These are phyloP conservation scores for Cetonia aurata DNA, from an alignment of 2,888 invertebrate genomes.

Conservation along the genomic window DNA sequence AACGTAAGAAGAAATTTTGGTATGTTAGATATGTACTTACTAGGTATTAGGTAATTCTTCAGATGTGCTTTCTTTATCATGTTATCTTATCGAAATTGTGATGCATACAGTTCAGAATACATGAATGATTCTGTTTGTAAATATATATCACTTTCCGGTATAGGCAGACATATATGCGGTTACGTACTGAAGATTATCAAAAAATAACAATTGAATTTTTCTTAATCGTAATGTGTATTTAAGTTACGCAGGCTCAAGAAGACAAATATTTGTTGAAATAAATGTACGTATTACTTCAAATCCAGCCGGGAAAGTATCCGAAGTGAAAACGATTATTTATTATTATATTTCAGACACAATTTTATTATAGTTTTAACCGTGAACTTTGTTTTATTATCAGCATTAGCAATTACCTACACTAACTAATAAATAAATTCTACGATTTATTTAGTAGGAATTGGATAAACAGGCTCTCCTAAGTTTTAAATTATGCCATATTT, in stretches of 20 bases:
- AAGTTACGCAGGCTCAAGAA: constrained; percentile 7
- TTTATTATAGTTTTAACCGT: too few species aligned
- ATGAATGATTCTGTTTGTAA: constrained; percentile 34
- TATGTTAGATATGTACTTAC: not conserved
- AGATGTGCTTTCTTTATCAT: constrained; percentile 1
- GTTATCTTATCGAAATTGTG: constrained; percentile 26
- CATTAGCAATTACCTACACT: too few species aligned
- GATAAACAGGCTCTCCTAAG: too few species aligned
- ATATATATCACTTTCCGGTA: constrained; percentile 35
- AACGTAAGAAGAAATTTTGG: not conserved
- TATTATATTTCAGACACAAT: too few species aligned
- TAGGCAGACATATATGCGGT: not conserved
- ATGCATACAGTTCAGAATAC: constrained; percentile 25
- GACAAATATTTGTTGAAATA: constrained; percentile 35
- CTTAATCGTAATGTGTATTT: constrained; percentile 32
- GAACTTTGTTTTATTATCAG: too few species aligned
- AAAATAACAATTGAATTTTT: constrained; percentile 40
- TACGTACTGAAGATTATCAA: constrained; percentile 24
- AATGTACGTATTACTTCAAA: not conserved
- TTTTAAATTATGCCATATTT: too few species aligned
- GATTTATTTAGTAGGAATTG: too few species aligned
- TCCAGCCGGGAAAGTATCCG: too few species aligned
- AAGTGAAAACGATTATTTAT: too few species aligned
- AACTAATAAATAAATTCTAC: too few species aligned
- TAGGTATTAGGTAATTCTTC: too few species aligned